phyloP scores from a whole-genome alignment of 2,113 vertebrate genomes.

The Callaeas wilsoni region DNA sequence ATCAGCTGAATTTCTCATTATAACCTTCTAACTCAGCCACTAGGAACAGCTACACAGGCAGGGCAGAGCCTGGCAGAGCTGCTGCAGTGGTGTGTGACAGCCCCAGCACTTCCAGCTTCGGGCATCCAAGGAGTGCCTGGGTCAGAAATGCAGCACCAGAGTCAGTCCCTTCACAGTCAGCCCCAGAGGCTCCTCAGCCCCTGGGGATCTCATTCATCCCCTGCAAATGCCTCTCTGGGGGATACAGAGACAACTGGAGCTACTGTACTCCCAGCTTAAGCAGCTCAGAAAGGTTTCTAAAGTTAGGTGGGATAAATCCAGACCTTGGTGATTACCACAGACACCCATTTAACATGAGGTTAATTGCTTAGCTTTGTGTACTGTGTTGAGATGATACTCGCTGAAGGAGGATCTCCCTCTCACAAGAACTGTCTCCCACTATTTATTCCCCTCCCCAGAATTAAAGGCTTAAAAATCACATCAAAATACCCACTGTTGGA shows the following conservation, averaged over 20 bases:
- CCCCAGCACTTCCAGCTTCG: not conserved
- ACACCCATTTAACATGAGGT: not conserved
- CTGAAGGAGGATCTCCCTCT: not conserved
- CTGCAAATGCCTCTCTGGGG: not conserved
- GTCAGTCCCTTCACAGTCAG: not conserved
- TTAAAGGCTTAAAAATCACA: not conserved
- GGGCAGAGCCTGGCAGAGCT: not conserved
- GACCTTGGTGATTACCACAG: constrained; percentile 4
- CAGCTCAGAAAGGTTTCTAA: constrained; percentile 52
- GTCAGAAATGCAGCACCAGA: not conserved
- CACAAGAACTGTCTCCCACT: not conserved
- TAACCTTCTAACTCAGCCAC: not conserved
- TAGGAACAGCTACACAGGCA: not conserved
- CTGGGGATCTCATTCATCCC: not conserved
- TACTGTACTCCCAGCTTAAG: not conserved
- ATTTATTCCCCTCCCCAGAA: not conserved
- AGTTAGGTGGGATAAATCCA: constrained; percentile 48
- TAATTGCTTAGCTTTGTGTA: not conserved
- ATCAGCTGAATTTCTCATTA: not conserved
- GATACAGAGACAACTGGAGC: not conserved
- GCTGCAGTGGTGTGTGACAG: not conserved
- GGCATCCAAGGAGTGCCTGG: not conserved
- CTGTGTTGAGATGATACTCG: not conserved
- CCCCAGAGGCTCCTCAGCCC: not conserved
- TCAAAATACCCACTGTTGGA: not conserved